Evolutionary conservation across 2,113 vertebrate genomes (phyloP), one percentile per base, ranked within the genome.

Genomic region (Poeciliopsis prolifica): DNA sequence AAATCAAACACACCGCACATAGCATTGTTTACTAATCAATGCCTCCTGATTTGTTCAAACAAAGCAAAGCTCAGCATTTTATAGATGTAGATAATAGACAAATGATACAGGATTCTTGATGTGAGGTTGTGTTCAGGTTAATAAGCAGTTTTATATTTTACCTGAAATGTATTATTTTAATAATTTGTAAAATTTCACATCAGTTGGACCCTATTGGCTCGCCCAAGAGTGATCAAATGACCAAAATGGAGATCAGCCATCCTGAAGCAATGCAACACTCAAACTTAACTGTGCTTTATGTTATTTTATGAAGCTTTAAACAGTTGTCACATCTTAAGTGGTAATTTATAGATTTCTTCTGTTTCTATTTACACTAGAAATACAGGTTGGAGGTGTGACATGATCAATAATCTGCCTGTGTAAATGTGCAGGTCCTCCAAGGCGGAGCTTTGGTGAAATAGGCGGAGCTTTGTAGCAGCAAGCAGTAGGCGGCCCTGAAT

Each of bases 81-180:
- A 63, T 5, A 22, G 69, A 65, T 19, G 48, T 86, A 87, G 90
- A 91, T 69, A 89, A 92, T 92, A 92, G 91, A 86, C 84, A 84
- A 62, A 10, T 58, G 24, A 24, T 48, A 19, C 5, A 58, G 24
- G 51, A 58, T 58, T 58, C 10, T 58, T 58, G 19, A 58, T 58
- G 51, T 24, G 51, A n/a, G 8, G 24, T 58, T 58, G 7, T n/a
- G 51, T 58, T 17, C 6, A 48, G 17, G 44, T 15, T 15, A 24
- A 22, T 54, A 54, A 24, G 22, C 24, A 24, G 51, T n/a, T 42
- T 58, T n/a, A 11, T 58, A n/a, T 58, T 5, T 58, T 11, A 58
- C 22, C 51, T n/a, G 22, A 8, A n/a, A 8, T 37, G 2, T 37
- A 37, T 37, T 37, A 37, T 37, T 37, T 58, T 58, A 24, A 58